Evolutionary conservation across 2,888 invertebrate genomes (phyloP).

Genomic region (Seira musarum): DNA sequence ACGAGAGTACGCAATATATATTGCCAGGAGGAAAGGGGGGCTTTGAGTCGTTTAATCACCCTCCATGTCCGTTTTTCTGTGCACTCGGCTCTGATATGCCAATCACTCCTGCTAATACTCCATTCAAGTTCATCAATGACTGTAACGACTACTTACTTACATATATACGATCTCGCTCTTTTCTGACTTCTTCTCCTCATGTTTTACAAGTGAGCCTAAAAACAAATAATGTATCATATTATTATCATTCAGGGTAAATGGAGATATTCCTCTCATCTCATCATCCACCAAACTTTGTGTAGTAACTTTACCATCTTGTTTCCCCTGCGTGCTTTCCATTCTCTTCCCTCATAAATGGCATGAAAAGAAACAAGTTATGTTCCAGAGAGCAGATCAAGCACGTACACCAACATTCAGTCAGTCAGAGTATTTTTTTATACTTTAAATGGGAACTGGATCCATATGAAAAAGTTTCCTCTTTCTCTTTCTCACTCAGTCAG

Average conservation of each 20-base stretch:
- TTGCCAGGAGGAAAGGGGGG: neutral
- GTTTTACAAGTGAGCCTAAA: conserved; percentile 49
- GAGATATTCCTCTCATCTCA: conserved; percentile 35
- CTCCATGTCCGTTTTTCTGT: conserved; percentile 16
- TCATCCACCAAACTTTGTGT: conserved; percentile 36
- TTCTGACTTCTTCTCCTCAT: conserved; percentile 23
- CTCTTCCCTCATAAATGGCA: conserved; percentile 33
- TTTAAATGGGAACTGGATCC: conserved; percentile 21
- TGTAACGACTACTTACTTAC: too few relatives aligned
- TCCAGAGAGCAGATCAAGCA: conserved; percentile 42
- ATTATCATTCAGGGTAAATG: conserved; percentile 50
- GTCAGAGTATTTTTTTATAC: too few relatives aligned
- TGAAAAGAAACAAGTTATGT: conserved; percentile 33
- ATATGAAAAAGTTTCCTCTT: neutral
- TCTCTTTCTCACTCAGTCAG: neutral
- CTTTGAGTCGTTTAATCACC: conserved; percentile 35
- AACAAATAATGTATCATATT: conserved; percentile 53
- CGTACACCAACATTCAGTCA: conserved; percentile 21
- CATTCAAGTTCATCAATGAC: conserved; percentile 48
- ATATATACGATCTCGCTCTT: conserved; percentile 2
- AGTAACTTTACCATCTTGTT: conserved; percentile 44
- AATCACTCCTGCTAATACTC: conserved; percentile 13
- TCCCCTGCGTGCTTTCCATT: conserved; percentile 46
- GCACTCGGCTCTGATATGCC: neutral
- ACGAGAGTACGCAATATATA: too few relatives aligned